Base-by-base conservation (phyloP, 2,888 invertebrate genomes). In the Phyto melanocephala region DNA sequence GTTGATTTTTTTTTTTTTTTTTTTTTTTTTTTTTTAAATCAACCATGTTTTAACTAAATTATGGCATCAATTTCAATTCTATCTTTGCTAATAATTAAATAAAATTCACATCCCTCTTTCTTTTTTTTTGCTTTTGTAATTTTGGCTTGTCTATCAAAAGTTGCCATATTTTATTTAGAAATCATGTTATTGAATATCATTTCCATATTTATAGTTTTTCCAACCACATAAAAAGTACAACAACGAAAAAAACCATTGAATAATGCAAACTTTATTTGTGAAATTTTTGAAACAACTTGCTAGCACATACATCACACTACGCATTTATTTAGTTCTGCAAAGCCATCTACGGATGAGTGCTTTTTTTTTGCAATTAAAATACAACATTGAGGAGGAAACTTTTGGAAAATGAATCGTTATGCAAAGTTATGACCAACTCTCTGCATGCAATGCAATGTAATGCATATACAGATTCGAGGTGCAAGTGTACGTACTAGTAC, bases 181-280 rank as follows among this genome's bases (percentile, higher is more conserved):
- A 79, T 79, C 82, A 79, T 82, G 68, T 74, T 81, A 78, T 81
- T 67, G 79, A 82, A 82, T 82, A 82, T 71, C 58, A 82, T 82
- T 82, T 82, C 75, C 82, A 82, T 82, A 79, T 81, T 82, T 82
- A 75, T 75, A 75, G 60, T 70, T 79, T 74, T 6, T 28, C 20
- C 75, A 74, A 63, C 11, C 6, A 52, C 1, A 62, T 6, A 10
- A 28, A 72, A 54, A 52, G 60, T 60, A 60, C 37, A 78, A 71
- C n/a, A 45, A 52, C 56, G 28, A 35, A 11, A 58, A 58, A 67
- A 35, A 56, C 33, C 35, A 33, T 8, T 24, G 24, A 24, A 22
- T 17, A 40, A 33, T 50, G 8, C 24, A 76, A 79, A 79, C 50
- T 56, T 70, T 68, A 28, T 42, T 77, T 33, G 58, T 37, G 22